A percentile compares a stretch with the other conserved stretches of the same genome.
Conservation (phyloP, 2,888 invertebrate species). For the Drepana falcataria region DNA sequence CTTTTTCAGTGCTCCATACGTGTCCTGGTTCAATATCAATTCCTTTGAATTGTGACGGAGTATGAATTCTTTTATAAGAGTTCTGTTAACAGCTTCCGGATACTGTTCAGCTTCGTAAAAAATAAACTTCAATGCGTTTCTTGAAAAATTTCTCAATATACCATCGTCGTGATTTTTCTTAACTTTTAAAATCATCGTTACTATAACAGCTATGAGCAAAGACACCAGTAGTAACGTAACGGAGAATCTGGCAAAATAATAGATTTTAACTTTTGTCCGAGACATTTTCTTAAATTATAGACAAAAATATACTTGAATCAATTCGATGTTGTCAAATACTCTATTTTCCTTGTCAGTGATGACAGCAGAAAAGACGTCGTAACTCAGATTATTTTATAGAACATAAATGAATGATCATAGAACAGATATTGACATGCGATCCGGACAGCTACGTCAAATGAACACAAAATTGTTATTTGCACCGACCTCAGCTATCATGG, state of each 20-base stretch:
- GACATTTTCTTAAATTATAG: background rate
- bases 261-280: background rate
- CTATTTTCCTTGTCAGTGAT: too few relatives aligned
- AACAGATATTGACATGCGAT: too few relatives aligned
- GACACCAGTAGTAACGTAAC: background rate
- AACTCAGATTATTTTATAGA: too few relatives aligned
- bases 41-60: constrained; percentile 21
- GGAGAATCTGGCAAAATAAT: background rate
- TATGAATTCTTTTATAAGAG: constrained; percentile 11
- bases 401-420: too few relatives aligned
- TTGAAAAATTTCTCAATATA: constrained; percentile 18
- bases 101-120: constrained; percentile 7
- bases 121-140: constrained; percentile 24
- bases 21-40: constrained; percentile 31
- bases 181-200: constrained; percentile 10
- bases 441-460: too few relatives aligned
- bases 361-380: too few relatives aligned
- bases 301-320: background rate
- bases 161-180: constrained; percentile 10
- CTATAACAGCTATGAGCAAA: constrained; percentile 10
- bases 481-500: too few relatives aligned
- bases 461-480: too few relatives aligned
- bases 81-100: constrained; percentile 3
- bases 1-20: constrained; percentile 29
- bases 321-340: too few relatives aligned